phyloP scores from a whole-genome alignment of 1,140 invertebrate genomes.

The Arctopsyche grandis region DNA sequence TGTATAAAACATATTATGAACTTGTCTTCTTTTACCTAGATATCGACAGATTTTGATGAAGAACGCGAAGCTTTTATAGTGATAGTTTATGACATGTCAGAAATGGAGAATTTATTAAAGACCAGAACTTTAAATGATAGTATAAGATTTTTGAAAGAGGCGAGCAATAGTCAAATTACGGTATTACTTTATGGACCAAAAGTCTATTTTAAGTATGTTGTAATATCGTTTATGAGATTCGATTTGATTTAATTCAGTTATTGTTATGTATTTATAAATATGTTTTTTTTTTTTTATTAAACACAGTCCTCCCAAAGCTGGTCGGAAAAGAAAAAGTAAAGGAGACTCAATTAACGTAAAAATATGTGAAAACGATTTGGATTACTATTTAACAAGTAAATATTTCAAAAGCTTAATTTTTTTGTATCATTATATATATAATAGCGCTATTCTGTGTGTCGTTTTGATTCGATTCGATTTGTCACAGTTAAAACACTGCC shows the following conservation, averaged over 20 bases:
- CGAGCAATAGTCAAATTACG: slow-evolving; percentile 55
- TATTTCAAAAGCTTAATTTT: neutral
- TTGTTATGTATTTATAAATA: slow-evolving; percentile 21
- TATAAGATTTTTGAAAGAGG: slow-evolving; percentile 38
- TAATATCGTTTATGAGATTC: slow-evolving; percentile 28
- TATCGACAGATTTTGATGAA: slow-evolving; percentile 43
- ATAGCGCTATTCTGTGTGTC: no score
- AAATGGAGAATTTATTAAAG: slow-evolving; percentile 52
- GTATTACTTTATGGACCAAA: slow-evolving; percentile 58
- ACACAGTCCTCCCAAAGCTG: no score
- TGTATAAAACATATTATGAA: no score
- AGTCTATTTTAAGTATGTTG: slow-evolving; percentile 60
- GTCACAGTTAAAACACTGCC: no score
- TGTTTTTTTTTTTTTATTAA: neutral
- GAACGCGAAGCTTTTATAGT: slow-evolving; percentile 57
- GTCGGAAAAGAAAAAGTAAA: neutral
- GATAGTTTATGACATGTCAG: slow-evolving; percentile 44
- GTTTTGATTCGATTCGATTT: no score
- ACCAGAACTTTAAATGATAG: slow-evolving; percentile 49
- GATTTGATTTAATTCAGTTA: slow-evolving; percentile 19
- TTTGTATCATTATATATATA: neutral
- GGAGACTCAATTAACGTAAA: neutral
- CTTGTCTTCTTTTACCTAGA: slow-evolving; percentile 36
- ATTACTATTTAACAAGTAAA: slow-evolving; percentile 51
- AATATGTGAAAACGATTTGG: slow-evolving; percentile 49